Conservation (phyloP, 2,113 vertebrate species). For the Corythaixoides concolor region DNA sequence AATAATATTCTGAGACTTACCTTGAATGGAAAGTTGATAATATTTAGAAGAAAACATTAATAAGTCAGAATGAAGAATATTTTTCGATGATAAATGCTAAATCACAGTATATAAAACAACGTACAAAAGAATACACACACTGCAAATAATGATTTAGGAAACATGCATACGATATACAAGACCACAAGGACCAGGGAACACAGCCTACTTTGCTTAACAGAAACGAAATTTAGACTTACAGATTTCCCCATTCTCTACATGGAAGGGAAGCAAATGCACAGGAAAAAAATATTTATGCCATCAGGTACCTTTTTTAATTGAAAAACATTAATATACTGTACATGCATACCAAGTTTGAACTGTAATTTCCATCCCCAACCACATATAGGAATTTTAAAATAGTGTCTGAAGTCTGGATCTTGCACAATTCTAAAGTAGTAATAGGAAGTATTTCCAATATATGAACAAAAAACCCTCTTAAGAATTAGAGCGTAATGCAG, state of each 20-base stretch:
- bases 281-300: not conserved
- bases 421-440: not conserved
- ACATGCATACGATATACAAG: not conserved
- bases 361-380: not conserved
- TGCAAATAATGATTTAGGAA: not conserved
- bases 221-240: conserved; percentile 86
- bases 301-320: not conserved
- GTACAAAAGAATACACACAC: not conserved
- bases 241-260: conserved; percentile 94
- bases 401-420: not conserved
- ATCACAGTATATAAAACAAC: not conserved
- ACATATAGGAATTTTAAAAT: not conserved
- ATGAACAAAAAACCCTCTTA: not conserved
- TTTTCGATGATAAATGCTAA: not conserved
- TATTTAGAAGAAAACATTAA: not conserved
- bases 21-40: not conserved
- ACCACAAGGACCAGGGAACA: not conserved
- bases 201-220: not conserved
- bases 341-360: not conserved
- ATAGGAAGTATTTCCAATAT: not conserved
- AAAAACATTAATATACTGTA: not conserved
- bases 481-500: not conserved
- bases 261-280: conserved; percentile 77
- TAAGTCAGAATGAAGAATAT: not conserved
- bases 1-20: not conserved